Base-by-base conservation (phyloP, 2,797 vertebrate species). In the Limnodromus scolopaceus region DNA sequence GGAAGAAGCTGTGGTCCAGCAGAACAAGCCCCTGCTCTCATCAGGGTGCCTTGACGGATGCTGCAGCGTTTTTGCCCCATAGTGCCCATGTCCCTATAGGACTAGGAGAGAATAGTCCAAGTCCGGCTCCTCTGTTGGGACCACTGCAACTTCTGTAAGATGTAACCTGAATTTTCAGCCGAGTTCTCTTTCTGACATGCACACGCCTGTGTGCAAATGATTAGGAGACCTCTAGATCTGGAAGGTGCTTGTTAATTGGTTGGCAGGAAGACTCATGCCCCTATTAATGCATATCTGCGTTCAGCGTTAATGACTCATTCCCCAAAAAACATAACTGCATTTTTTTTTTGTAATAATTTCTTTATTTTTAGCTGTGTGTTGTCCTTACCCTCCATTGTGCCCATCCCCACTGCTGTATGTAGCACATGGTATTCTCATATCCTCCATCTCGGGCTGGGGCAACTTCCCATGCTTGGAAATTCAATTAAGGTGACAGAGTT, bases 391-490 rank as follows among this genome's bases (percentile, higher is more conserved):
- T 94, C 60, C 34, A 14, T 77, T 7, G 9, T 89, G 49, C 75
- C 38, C 55, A 39, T 65, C 88, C 32, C 45, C 89, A 14, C 66
- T 55, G 60, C 3, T 6, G 58, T 19, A 69, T 5, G 58, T 22
- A 71, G 72, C 83, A 82, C 41, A 34, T 0, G 2, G 11, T 84
- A 65, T 91, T 97, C 92, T 83, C 14, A 1, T 72, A 54, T 84
- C 75, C 36, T 79, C 22, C 45, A 38, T 80, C 78, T 76, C 75
- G 45, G 71, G 46, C 61, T 55, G 38, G 60, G 61, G 57, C 68
- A 94, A 51, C 45, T 91, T 92, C 72, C 80, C 77, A 14, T 79
- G 38, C 41, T 77, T 86, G 57, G 84, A 95, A 95, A 95, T 89
- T 92, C 74, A 84, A 17, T 82, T 84, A 80, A 60, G 25, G 41